Percentiles rank a stretch among this genome's conserved stretches.
phyloP scores from a whole-genome alignment of 2,797 vertebrate species.

The Sparidentex hasta region DNA sequence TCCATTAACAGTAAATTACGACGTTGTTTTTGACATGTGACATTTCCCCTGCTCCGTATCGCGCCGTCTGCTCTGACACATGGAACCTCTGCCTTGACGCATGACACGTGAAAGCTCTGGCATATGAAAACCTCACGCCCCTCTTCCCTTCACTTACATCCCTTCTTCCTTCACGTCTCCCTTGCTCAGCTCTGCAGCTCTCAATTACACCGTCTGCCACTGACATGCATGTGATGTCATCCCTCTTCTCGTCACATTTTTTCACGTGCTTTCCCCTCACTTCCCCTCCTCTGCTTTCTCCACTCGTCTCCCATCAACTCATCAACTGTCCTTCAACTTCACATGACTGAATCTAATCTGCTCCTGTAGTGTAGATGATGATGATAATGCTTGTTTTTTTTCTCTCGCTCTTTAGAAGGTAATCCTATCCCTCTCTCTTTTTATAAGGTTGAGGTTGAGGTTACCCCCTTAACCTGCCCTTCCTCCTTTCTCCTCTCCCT shows the following conservation, averaged over 20 bases:
- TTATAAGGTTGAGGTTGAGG: background rate
- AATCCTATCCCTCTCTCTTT: constrained; percentile 22
- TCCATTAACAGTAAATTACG: constrained; percentile 53
- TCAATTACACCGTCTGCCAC: constrained; percentile 44
- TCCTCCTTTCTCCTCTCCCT: constrained; percentile 10
- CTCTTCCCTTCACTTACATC: background rate
- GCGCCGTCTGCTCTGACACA: constrained; percentile 27
- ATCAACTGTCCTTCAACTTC: constrained; percentile 8
- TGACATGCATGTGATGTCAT: constrained; percentile 43
- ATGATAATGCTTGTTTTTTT: constrained; percentile 31
- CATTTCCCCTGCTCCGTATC: constrained; percentile 50
- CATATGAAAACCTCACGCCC: constrained; percentile 29
- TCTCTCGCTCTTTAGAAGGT: constrained; percentile 6
- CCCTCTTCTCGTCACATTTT: constrained; percentile 36
- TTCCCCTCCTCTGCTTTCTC: constrained; percentile 3
- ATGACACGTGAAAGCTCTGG: constrained; percentile 40
- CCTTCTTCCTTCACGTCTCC: background rate
- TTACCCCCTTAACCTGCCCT: no score
- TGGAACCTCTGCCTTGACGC: constrained; percentile 27
- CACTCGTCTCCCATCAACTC: constrained; percentile 21
- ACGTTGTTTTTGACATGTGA: constrained; percentile 51
- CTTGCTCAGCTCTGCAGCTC: constrained; percentile 22
- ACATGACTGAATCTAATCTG: constrained; percentile 27
- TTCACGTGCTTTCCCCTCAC: constrained; percentile 13
- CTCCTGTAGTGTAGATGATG: constrained; percentile 1